phyloP scores from a whole-genome alignment of 1,140 invertebrate species.

The Popillia japonica region DNA sequence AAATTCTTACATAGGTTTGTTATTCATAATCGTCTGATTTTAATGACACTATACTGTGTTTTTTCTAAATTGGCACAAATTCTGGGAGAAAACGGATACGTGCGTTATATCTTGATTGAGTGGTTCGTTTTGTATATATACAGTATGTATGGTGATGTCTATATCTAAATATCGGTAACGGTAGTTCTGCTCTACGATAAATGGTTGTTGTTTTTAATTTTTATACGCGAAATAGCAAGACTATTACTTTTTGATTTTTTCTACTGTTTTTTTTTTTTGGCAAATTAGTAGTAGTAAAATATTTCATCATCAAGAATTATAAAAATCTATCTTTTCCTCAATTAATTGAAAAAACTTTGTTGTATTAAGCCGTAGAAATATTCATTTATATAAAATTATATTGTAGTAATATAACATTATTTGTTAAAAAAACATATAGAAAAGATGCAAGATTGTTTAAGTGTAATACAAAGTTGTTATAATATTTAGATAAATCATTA shows the following conservation, averaged over 20 bases:
- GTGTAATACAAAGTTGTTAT: too few species aligned
- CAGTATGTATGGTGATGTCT: not conserved
- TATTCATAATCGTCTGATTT: not conserved
- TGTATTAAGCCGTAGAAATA: not conserved
- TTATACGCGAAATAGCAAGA: not conserved
- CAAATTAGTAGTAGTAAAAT: not conserved
- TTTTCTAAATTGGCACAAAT: slow-evolving; percentile 1
- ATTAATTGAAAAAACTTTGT: not conserved
- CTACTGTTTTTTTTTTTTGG: not conserved
- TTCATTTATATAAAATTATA: not conserved
- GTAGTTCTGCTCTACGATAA: not conserved
- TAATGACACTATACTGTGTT: not conserved
- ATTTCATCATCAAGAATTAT: not conserved
- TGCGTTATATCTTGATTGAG: not conserved
- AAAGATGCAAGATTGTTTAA: too few species aligned
- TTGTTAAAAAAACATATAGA: too few species aligned
- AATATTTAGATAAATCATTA: too few species aligned
- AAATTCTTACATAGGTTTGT: not conserved
- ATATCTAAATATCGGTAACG: not conserved
- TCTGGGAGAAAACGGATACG: not conserved
- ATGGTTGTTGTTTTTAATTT: not conserved
- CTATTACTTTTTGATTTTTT: not conserved
- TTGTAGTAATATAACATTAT: not conserved
- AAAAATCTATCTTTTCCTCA: not conserved
- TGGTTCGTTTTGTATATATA: not conserved